A percentile compares a stretch with the other conserved stretches of the same genome.
These are phyloP conservation scores for Acipenser transmontanus DNA, from an alignment of 2,797 vertebrate species.

Conservation along the genomic window DNA sequence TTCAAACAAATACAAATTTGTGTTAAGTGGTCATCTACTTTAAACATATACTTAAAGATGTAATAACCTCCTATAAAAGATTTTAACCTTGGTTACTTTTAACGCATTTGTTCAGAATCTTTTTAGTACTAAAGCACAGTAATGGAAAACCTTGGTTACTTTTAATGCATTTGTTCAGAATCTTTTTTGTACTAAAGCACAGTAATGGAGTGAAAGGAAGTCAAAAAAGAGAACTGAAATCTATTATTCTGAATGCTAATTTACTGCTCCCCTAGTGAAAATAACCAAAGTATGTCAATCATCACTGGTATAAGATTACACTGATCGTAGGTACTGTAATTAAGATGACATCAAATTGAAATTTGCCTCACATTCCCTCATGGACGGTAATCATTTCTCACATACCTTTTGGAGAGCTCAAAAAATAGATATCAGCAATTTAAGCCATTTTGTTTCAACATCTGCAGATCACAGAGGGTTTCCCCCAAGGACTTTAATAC, in stretches of 20 bases:
- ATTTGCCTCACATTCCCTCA: slow-evolving; percentile 10
- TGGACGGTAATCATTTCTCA: slow-evolving; percentile 23
- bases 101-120: no score
- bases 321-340: slow-evolving; percentile 14
- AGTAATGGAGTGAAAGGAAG: not conserved
- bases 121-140: no score
- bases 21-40: no score
- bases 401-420: slow-evolving; percentile 46
- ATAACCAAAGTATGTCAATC: slow-evolving; percentile 20
- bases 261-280: not conserved
- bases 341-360: slow-evolving; percentile 29
- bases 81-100: no score
- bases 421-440: slow-evolving; percentile 71
- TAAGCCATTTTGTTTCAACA: slow-evolving; percentile 75
- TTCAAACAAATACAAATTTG: no score
- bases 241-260: not conserved
- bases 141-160: no score
- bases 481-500: slow-evolving; percentile 74
- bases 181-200: no score
- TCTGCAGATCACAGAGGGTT: slow-evolving; percentile 11
- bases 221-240: not conserved
- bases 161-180: no score
- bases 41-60: no score
- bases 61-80: no score
- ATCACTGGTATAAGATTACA: not conserved